A percentile compares a stretch with the other conserved stretches of the same genome.
Evolutionary conservation across 2,113 vertebrate genomes (phyloP).

Genomic region (human (Homo sapiens)): DNA sequence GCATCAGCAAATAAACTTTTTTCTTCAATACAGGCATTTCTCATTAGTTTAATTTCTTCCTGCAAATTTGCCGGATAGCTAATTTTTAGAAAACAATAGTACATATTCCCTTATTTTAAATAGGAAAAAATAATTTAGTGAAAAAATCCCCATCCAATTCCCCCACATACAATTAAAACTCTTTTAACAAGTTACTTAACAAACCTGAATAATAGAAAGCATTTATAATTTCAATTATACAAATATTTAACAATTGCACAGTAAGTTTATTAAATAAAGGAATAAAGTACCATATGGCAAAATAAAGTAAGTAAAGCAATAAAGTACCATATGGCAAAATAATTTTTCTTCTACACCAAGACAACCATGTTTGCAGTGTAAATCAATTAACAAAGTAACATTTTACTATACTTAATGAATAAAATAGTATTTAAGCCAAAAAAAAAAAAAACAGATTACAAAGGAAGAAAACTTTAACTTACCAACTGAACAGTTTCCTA

Average conservation of each 20-base stretch:
- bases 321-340: neutral
- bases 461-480: neutral
- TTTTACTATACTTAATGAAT: neutral
- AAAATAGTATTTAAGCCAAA: neutral
- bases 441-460: neutral
- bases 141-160: neutral
- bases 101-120: neutral
- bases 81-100: neutral
- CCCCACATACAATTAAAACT: neutral
- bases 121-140: neutral
- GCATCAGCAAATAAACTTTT: neutral
- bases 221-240: neutral
- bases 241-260: neutral
- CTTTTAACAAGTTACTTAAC: neutral
- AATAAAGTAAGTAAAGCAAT: neutral
- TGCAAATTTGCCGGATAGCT: neutral
- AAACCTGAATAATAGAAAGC: neutral
- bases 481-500: neutral
- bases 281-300: neutral
- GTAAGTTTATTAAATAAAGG: neutral
- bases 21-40: neutral
- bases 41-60: neutral
- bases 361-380: neutral
- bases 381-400: neutral
- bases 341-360: neutral